Percentiles rank a stretch among this genome's conserved stretches.
These are phyloP conservation scores for Phoeniculus purpureus DNA, from an alignment of 2,797 vertebrate species.

Conservation along the genomic window DNA sequence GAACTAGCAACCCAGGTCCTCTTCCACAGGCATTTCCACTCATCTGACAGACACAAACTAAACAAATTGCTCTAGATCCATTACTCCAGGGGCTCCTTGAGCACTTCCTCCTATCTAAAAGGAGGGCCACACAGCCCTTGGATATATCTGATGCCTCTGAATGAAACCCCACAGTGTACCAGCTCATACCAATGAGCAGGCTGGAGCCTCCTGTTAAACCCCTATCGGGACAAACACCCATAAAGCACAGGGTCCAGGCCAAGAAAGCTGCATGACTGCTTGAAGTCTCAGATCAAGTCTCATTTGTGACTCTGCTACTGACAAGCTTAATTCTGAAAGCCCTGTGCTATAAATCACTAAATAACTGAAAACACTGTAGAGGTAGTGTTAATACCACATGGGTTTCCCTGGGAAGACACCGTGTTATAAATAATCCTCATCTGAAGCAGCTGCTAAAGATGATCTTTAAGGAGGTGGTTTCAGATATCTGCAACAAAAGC, in stretches of 20 bases:
- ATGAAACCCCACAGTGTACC: background rate
- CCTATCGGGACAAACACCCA: background rate
- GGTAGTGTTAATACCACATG: background rate
- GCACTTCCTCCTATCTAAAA: background rate
- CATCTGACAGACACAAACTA: background rate
- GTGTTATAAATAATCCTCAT: background rate
- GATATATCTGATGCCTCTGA: accelerated
- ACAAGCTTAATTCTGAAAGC: background rate
- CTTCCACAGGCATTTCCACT: background rate
- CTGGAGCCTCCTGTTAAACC: background rate
- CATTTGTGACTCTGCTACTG: background rate
- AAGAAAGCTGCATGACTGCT: background rate
- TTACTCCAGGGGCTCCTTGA: background rate
- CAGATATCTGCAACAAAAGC: background rate
- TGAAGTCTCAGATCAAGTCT: background rate
- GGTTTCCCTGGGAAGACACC: background rate
- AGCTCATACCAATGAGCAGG: background rate
- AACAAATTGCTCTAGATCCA: background rate
- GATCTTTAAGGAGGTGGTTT: background rate
- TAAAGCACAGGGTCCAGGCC: background rate
- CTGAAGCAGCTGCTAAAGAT: background rate
- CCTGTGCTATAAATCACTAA: background rate
- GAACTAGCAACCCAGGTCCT: background rate
- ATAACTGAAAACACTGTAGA: background rate
- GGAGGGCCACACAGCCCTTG: background rate